phyloP scores from a whole-genome alignment of 2,888 invertebrate genomes.

The Epinotia ramella region DNA sequence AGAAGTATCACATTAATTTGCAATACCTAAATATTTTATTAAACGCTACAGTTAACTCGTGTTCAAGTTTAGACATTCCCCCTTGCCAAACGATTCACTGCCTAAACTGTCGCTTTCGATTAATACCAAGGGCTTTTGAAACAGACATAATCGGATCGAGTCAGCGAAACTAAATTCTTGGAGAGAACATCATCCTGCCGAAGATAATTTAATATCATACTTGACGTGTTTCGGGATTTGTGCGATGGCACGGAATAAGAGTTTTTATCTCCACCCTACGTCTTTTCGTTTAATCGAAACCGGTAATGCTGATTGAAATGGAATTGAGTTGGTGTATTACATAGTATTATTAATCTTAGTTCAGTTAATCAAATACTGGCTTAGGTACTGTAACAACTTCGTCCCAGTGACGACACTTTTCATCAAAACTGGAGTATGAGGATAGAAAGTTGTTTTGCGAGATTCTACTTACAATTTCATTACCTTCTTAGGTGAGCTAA shows the following conservation, averaged over 20 bases:
- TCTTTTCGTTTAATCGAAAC: conserved; percentile 35
- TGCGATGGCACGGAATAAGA: conserved; percentile 42
- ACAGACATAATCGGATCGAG: conserved; percentile 40
- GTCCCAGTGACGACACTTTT: not conserved
- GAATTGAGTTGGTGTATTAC: not conserved
- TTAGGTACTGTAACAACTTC: not conserved
- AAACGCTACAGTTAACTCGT: not conserved
- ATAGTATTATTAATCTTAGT: not conserved
- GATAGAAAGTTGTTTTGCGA: not conserved
- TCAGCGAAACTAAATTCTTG: conserved; percentile 44
- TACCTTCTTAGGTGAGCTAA: not conserved
- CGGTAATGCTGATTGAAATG: conserved; percentile 20
- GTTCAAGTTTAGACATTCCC: not conserved
- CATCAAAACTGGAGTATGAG: not conserved
- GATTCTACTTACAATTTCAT: not conserved
- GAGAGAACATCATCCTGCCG: conserved; percentile 39
- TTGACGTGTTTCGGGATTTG: conserved; percentile 45
- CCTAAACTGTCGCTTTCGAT: conserved; percentile 26
- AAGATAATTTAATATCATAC: conserved; percentile 46
- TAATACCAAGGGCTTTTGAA: conserved; percentile 35
- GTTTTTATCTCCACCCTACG: conserved; percentile 34
- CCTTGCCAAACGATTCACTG: not conserved
- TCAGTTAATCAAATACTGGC: not conserved
- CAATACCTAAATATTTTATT: too few species aligned
- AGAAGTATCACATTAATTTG: not conserved